Evolutionary conservation across 1,140 invertebrate genomes (phyloP), one percentile per base, ranked within the genome.

Genomic region (Drosophila nannoptera): DNA sequence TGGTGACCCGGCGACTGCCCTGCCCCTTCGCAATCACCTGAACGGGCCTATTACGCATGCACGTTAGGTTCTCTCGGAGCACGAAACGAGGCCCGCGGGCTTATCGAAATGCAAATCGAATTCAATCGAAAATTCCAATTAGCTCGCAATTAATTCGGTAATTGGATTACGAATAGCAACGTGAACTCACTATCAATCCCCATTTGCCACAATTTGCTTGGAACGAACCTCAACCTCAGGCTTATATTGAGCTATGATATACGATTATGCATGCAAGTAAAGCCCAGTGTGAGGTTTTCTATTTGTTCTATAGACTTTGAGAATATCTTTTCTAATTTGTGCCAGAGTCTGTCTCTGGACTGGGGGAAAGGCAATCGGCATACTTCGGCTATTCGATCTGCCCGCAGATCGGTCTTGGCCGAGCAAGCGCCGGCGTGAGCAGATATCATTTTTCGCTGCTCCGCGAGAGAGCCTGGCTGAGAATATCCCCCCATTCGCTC

Each of bases 61-160:
- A 48, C 31, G 32, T 58, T 75, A 49, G 36, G 49, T 31, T 55
- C 54, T 73, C 61, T 73, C 65, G 59, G 67, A 55, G 45, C 43
- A 65, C 74, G 33, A 59, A 73, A 70, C 53, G 63, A 45, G 31
- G 35, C 22, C 53, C 16, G 53, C 42, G 68, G 63, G 52, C 60
- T 73, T 69, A 22, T 64, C 49, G 14, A 11, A 45, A 83, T 78
- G 78, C 64, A 69, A 82, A 83, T 83, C 32, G 40, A 36, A 45
- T 50, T 58, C 50, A 63, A 52, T 32, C 42, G 33, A 53, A 36
- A 58, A 43, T 53, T 63, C 12, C 54, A 50, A 69, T 68, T 61
- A 56, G 53, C 56, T 69, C 59, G 33, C 67, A 64, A 38, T 77
- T 69, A 55, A 56, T 22, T 49, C 16, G 42, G 40, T 50, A 77